Base-by-base conservation (phyloP, 2,888 invertebrate species). In the Xanthostigma xanthostigma region DNA sequence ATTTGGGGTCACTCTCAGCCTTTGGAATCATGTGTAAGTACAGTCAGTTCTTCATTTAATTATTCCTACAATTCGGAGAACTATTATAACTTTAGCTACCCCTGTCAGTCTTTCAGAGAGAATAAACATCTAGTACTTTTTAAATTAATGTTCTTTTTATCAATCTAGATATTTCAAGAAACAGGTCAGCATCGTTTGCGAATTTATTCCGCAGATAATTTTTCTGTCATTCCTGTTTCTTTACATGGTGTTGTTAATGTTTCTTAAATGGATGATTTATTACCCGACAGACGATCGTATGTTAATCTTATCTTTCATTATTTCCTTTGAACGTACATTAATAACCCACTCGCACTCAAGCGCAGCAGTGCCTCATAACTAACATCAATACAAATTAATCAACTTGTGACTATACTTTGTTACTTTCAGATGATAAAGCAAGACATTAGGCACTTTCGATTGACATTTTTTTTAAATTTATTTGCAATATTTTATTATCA, bases 181-280 rank as follows among this genome's bases (percentile, higher is more conserved):
- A 46, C 79, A 78, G 57, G 68, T 90, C 55, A 87, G 85, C 64
- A 79, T 97, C 55, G 72, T 88, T 61, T 88, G 84, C 65, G 91
- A 94, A 74, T 98, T 98, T 71, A 78, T 98, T 56, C 98, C 98
- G 0, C 95, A 97, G 72, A 74, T 97, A 53, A 69, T 94, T 55
- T 98, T 98, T 73, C 70, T 98, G 57, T 59, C 79, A 41, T 83
- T 86, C 62, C 76, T 98, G 54, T 98, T 98, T 78, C 84, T 95
- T 64, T 98, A 98, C 73, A 84, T 98, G 79, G 87, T 89, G 51
- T 68, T 93, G 52, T 73, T 97, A 50, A 91, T 98, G 80, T 89
- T 98, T 69, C 83, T 89, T 66, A 98, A 98, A 72, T 98, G 97
- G 98, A 75, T 88, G 54, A 74, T 74, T 40, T 84, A 81, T 61